Percentiles rank a stretch among this genome's conserved stretches.
Evolutionary conservation across 2,888 invertebrate species (phyloP).

Genomic region (Leptopilina drosophilae): DNA sequence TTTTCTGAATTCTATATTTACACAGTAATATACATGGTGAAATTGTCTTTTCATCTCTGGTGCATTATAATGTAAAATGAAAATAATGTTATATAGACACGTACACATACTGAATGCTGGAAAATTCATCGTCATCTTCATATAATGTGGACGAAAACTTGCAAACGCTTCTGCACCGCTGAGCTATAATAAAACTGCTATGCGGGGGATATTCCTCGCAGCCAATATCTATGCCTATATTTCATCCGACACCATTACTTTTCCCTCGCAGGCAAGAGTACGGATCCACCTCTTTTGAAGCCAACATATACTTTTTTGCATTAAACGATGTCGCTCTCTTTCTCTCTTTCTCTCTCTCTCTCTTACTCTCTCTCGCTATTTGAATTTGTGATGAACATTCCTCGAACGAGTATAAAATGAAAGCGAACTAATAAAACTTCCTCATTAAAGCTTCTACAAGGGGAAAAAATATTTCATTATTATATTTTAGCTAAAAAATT

Average conservation of each 20-base stretch:
- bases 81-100: conserved; percentile 12
- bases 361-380: conserved; percentile 1
- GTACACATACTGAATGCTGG: conserved; percentile 2
- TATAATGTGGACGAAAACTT: conserved; percentile 26
- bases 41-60: not conserved
- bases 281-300: conserved; percentile 33
- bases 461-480: conserved; percentile 29
- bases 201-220: conserved; percentile 25
- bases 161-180: conserved; percentile 38
- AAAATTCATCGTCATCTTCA: conserved; percentile 40
- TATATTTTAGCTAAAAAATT: not conserved
- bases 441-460: not conserved
- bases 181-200: conserved; percentile 41
- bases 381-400: conserved; percentile 36
- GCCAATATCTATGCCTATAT: conserved; percentile 41
- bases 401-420: conserved; percentile 19
- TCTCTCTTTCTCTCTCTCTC: not conserved
- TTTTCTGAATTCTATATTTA: no score
- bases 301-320: conserved; percentile 37
- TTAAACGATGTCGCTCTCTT: conserved; percentile 16
- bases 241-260: conserved; percentile 37
- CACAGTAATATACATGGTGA: no score
- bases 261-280: conserved; percentile 25
- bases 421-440: conserved; percentile 6
- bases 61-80: conserved; percentile 7